Evolutionary conservation across 30 jellyfish, hydroid and myxozoan species (phyloP).

Genomic region (Calvadosia cruxmelitensis): DNA sequence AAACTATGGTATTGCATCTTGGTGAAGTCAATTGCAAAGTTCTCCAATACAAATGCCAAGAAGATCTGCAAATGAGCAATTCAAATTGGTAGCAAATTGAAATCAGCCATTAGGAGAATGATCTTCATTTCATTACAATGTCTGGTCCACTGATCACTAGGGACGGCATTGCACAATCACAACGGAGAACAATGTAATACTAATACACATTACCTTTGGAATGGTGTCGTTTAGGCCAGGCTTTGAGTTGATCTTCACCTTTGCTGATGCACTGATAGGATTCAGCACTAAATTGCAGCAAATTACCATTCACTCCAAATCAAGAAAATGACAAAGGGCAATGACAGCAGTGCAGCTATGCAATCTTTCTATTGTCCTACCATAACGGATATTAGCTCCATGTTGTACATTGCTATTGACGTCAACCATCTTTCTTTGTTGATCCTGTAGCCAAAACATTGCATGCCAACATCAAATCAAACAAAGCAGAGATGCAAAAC

Average conservation of each 20-base stretch:
- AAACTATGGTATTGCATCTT: slow-evolving; percentile 67
- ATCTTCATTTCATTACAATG: neutral
- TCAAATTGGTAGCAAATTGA: neutral
- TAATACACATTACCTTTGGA: slow-evolving; percentile 58
- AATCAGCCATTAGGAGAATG: neutral
- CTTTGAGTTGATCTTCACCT: slow-evolving; percentile 64
- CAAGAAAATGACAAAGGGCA: too few relatives aligned
- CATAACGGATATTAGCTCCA: too few relatives aligned
- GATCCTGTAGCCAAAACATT: too few relatives aligned
- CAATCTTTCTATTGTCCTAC: too few relatives aligned
- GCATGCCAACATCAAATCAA: too few relatives aligned
- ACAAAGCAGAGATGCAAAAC: too few relatives aligned
- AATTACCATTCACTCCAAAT: too few relatives aligned
- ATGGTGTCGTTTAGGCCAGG: slow-evolving; percentile 62
- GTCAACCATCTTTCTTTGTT: too few relatives aligned
- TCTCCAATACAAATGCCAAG: slow-evolving; percentile 71
- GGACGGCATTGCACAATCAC: neutral
- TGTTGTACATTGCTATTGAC: too few relatives aligned
- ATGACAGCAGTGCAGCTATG: too few relatives aligned
- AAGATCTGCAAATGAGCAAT: slow-evolving; percentile 28
- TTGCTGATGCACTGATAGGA: slow-evolving; percentile 73
- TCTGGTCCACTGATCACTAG: neutral
- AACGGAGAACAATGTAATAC: neutral
- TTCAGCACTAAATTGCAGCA: slow-evolving; percentile 55
- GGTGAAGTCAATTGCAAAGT: slow-evolving; percentile 40